phyloP scores from a whole-genome alignment of 1,140 invertebrate species.

The Caerostris darwini region DNA sequence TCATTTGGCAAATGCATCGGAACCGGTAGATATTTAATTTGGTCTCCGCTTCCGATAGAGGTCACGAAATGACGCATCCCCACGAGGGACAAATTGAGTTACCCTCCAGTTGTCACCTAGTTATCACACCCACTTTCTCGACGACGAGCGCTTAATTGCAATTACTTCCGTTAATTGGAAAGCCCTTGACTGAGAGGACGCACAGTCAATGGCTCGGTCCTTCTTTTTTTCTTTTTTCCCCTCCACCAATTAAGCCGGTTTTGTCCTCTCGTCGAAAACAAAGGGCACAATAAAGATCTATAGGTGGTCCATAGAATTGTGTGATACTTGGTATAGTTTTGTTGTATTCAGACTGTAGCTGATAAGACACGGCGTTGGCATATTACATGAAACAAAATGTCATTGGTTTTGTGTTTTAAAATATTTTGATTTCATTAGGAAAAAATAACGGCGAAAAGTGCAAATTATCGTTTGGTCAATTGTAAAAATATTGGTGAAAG shows the following conservation, averaged over 20 bases:
- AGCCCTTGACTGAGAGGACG: conserved; percentile 55
- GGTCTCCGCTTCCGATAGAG: not conserved
- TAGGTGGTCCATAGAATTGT: no score
- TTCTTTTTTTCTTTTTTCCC: not conserved
- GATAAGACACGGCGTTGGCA: no score
- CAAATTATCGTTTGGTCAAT: no score
- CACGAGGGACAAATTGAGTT: conserved; percentile 35
- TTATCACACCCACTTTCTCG: conserved; percentile 67
- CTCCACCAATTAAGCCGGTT: not conserved
- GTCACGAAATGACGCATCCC: conserved; percentile 51
- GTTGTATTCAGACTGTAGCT: no score
- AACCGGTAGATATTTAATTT: not conserved
- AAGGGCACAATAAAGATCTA: no score
- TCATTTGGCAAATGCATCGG: not conserved
- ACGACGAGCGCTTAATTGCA: conserved; percentile 57
- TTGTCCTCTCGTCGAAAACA: not conserved
- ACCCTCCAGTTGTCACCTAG: conserved; percentile 61
- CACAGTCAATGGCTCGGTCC: not conserved
- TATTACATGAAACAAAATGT: no score
- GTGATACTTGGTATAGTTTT: no score
- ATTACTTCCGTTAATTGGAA: conserved; percentile 66
- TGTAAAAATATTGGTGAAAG: no score
- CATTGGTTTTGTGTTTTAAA: no score
- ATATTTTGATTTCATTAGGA: no score
- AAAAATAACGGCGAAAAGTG: no score